These are phyloP conservation scores for Caenorhabditis imperialis DNA, from an alignment of 2,888 invertebrate species.

Conservation along the genomic window DNA sequence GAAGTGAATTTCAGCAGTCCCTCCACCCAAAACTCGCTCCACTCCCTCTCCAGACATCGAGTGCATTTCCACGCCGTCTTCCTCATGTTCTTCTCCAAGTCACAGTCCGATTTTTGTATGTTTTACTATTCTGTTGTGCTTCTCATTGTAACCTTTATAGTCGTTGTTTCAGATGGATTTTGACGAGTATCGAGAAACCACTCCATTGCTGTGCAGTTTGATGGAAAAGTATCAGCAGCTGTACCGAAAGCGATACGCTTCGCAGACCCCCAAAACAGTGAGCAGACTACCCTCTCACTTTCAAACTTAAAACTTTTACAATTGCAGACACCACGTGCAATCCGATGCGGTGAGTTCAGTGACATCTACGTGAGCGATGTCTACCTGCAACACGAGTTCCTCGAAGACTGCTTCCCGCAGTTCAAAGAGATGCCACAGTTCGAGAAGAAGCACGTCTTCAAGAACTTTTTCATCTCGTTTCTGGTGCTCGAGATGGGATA, in stretches of 20 bases:
- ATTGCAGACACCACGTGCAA: no score
- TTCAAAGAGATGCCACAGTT: conserved; percentile 25
- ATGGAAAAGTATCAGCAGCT: conserved; percentile 38
- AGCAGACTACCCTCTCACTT: not conserved
- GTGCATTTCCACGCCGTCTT: conserved; percentile 25
- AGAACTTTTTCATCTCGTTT: conserved; percentile 42
- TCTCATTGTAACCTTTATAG: no score
- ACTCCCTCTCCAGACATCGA: conserved; percentile 12
- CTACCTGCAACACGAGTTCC: conserved; percentile 36
- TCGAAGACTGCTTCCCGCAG: conserved; percentile 35
- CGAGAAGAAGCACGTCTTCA: conserved; percentile 44
- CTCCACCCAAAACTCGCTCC: conserved; percentile 6
- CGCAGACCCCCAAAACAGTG: conserved; percentile 23
- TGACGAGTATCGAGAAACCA: conserved; percentile 26
- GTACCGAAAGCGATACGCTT: conserved; percentile 27
- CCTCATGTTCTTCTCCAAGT: conserved; percentile 31
- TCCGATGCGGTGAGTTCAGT: no score
- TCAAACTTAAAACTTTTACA: no score
- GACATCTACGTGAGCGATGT: conserved; percentile 38
- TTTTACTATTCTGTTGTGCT: no score
- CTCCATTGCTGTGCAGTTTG: conserved; percentile 24
- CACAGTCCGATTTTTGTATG: conserved; percentile 27
- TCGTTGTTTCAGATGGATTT: conserved; percentile 35
- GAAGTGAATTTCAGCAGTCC: conserved; percentile 21
- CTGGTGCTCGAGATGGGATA: conserved; percentile 42